Percentiles rank a stretch among this genome's conserved stretches.
phyloP scores from a whole-genome alignment of 2,888 invertebrate species.

The Eubasilissa splendida region DNA sequence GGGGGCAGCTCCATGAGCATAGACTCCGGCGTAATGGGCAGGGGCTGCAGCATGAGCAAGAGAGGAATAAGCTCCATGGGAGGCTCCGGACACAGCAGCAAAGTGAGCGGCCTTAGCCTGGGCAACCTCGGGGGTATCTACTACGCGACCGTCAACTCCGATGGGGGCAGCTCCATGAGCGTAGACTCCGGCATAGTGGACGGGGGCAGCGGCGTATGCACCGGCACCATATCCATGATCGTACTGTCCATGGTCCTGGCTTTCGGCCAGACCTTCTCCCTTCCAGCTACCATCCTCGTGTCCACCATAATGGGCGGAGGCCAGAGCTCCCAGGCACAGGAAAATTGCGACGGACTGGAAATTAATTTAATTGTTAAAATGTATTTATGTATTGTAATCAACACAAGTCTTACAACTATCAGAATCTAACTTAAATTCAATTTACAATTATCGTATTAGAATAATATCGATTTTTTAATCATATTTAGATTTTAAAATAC shows the following conservation, averaged over 20 bases:
- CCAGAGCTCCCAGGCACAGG: slow-evolving; percentile 48
- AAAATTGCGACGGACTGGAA: slow-evolving; percentile 44
- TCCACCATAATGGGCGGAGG: slow-evolving; percentile 37
- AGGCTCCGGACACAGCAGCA: slow-evolving; percentile 13
- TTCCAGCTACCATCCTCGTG: slow-evolving; percentile 55
- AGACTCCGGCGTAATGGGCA: slow-evolving; percentile 62
- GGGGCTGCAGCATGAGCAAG: neutral
- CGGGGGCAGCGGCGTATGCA: slow-evolving; percentile 2
- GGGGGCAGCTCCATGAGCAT: slow-evolving; percentile 62
- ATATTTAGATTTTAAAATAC: too few relatives aligned
- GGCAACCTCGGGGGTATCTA: slow-evolving; percentile 68
- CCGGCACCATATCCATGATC: slow-evolving; percentile 14
- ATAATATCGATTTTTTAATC: too few relatives aligned
- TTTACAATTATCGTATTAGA: too few relatives aligned
- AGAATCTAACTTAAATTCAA: too few relatives aligned
- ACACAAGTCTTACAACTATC: slow-evolving; percentile 50
- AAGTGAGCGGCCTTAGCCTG: slow-evolving; percentile 58
- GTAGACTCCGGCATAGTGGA: neutral
- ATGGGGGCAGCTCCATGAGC: slow-evolving; percentile 61
- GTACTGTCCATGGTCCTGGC: slow-evolving; percentile 54
- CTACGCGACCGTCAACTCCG: slow-evolving; percentile 53
- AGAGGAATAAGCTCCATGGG: neutral
- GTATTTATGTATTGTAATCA: too few relatives aligned
- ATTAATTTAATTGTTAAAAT: slow-evolving; percentile 31
- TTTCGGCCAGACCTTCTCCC: slow-evolving; percentile 56